These are phyloP conservation scores for Rousettus madagascariensis DNA, from an alignment of 2,797 vertebrate species.

Conservation along the genomic window DNA sequence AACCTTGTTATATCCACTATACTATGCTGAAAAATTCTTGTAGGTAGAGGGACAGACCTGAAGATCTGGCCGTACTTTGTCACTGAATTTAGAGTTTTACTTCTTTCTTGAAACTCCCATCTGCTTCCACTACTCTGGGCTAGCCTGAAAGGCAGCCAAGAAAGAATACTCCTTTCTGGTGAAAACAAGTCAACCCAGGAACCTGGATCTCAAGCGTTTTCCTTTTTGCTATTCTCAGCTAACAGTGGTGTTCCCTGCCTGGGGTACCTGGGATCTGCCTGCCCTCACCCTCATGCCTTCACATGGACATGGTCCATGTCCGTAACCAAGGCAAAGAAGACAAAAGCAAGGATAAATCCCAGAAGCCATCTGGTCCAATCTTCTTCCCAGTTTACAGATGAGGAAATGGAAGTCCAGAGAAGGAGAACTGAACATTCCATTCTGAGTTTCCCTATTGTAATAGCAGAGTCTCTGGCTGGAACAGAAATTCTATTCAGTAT, in stretches of 20 bases:
- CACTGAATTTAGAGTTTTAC: neutral
- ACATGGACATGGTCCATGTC: neutral
- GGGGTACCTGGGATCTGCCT: neutral
- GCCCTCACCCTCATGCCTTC: neutral
- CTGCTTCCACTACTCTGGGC: neutral
- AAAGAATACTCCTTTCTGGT: neutral
- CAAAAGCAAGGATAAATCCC: neutral
- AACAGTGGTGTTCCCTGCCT: neutral
- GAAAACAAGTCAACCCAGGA: neutral
- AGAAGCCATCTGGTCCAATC: neutral
- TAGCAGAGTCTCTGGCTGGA: neutral
- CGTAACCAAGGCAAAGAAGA: neutral
- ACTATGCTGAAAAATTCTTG: neutral
- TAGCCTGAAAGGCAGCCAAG: neutral
- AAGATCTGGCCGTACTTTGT: neutral
- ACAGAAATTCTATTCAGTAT: neutral
- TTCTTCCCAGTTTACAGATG: neutral
- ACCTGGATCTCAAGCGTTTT: neutral
- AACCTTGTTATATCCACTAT: neutral
- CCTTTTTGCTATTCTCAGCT: neutral
- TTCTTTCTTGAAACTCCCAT: neutral
- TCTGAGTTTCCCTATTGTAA: neutral
- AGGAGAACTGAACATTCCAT: neutral
- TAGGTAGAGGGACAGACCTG: neutral
- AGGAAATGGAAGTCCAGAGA: neutral